Percentiles rank a stretch among this genome's conserved stretches.
Evolutionary conservation across 2,797 vertebrate species (phyloP).

Genomic region (Myoxocephalus aenaeus): DNA sequence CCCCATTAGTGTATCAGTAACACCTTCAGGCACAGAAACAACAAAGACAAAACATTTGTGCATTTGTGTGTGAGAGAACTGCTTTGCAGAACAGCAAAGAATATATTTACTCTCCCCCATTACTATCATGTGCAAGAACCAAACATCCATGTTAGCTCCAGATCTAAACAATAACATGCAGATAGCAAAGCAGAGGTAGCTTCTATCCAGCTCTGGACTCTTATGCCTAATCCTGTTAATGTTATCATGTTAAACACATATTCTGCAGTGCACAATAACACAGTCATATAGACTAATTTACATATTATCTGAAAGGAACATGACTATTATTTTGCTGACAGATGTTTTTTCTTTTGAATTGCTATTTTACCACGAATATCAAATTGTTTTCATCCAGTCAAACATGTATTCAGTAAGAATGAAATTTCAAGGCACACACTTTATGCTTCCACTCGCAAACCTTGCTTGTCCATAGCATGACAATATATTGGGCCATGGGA

Average conservation of each 20-base stretch:
- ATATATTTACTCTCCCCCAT: neutral
- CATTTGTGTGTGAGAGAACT: conserved; percentile 12
- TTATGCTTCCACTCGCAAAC: neutral
- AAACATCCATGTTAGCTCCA: neutral
- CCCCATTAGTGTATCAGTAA: conserved; percentile 38
- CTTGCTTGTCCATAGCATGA: conserved; percentile 24
- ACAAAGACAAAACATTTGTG: conserved; percentile 21
- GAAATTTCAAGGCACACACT: neutral
- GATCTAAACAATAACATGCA: conserved; percentile 1
- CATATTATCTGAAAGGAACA: conserved; percentile 31
- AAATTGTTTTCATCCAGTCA: neutral
- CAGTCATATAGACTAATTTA: conserved; percentile 24
- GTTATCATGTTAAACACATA: conserved; percentile 1
- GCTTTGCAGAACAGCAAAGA: neutral
- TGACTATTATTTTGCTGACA: neutral
- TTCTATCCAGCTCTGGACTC: neutral
- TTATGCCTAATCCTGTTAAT: too few species aligned
- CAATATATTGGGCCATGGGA: neutral
- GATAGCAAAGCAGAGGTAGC: neutral
- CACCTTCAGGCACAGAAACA: conserved; percentile 27
- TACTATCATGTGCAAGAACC: neutral
- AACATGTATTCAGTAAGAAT: neutral
- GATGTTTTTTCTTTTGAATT: neutral
- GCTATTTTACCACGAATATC: conserved; percentile 3
- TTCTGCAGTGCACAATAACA: conserved; percentile 28